These are phyloP conservation scores for Lepidotrigona ventralis DNA, from an alignment of 1,140 invertebrate genomes.

Conservation along the genomic window DNA sequence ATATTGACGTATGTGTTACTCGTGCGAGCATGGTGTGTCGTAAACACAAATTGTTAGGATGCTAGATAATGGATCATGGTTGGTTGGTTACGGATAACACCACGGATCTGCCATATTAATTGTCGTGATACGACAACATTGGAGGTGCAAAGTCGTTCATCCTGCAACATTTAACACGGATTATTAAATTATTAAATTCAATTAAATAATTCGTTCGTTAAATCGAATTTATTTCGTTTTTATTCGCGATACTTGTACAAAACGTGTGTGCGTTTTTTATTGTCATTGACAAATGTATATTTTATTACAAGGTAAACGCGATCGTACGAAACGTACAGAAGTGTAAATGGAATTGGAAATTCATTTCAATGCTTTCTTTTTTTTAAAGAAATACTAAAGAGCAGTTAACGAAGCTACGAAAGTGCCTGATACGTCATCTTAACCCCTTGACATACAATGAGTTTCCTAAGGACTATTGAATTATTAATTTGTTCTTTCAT, in stretches of 20 bases:
- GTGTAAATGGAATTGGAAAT: neutral
- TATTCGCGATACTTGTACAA: neutral
- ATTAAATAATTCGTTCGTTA: neutral
- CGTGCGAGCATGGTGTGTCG: neutral
- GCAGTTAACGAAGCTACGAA: neutral
- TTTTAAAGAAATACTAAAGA: neutral
- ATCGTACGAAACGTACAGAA: neutral
- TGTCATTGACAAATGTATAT: neutral
- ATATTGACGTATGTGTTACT: slow-evolving; percentile 34
- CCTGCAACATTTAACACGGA: neutral
- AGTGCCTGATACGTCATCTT: neutral
- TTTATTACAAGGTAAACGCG: neutral
- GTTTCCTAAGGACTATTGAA: too few species aligned
- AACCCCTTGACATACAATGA: too few species aligned
- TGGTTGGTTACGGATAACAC: slow-evolving; percentile 6
- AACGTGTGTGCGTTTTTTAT: neutral
- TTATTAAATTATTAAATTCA: neutral
- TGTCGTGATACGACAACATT: neutral
- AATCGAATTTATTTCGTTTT: neutral
- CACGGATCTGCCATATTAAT: neutral
- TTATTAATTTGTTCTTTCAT: too few species aligned
- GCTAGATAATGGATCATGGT: slow-evolving; percentile 23
- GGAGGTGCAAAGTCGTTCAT: neutral
- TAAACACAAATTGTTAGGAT: slow-evolving; percentile 33
- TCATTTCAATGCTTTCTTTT: too few species aligned